Evolutionary conservation across 2,888 invertebrate species (phyloP).

Genomic region (Chrysolina americana): DNA sequence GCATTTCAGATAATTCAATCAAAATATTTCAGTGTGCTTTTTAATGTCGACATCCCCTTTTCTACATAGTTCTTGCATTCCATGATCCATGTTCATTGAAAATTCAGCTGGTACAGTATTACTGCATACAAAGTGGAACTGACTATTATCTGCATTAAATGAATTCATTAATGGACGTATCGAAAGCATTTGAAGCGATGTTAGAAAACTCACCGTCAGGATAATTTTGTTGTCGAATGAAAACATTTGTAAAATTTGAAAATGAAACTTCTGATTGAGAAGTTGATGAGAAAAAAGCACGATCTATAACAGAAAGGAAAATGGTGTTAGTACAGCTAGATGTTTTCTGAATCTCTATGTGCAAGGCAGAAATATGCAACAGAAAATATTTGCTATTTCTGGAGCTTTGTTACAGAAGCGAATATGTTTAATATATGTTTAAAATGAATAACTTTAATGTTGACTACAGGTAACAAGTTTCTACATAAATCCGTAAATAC

Average conservation of each 20-base stretch:
- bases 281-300: constrained; percentile 3
- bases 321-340: not conserved
- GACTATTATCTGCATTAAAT: not conserved
- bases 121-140: constrained; percentile 1
- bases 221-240: not conserved
- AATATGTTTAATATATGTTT: too few species aligned
- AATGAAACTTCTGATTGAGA: not conserved
- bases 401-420: too few species aligned
- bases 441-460: too few species aligned
- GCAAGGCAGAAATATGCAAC: too few species aligned
- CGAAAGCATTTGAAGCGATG: not conserved
- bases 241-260: constrained; percentile 7
- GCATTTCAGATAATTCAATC: too few species aligned
- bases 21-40: too few species aligned
- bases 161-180: not conserved
- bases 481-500: too few species aligned
- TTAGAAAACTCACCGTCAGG: not conserved
- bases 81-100: not conserved
- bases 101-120: not conserved
- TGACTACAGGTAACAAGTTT: too few species aligned
- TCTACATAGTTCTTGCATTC: too few species aligned
- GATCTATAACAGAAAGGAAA: not conserved
- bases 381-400: too few species aligned
- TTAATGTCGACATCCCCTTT: too few species aligned
- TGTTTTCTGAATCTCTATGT: too few species aligned